These are phyloP conservation scores for Pachycephus smyrnensis DNA, from an alignment of 2,888 invertebrate genomes.

Conservation along the genomic window DNA sequence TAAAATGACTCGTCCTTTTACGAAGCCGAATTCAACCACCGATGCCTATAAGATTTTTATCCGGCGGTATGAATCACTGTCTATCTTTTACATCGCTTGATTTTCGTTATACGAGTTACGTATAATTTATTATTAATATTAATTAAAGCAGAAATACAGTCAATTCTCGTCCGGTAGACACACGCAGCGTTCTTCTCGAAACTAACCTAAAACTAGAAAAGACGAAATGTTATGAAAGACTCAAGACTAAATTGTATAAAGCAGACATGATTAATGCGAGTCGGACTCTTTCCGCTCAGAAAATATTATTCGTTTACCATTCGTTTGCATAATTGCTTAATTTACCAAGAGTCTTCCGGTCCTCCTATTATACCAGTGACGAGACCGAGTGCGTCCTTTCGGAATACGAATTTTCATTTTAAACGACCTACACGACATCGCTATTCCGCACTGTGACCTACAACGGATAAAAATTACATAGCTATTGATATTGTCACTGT, in stretches of 20 bases:
- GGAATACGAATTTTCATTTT: background rate
- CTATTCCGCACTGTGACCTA: background rate
- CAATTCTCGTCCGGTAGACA: background rate
- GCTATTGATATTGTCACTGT: background rate
- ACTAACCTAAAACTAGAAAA: background rate
- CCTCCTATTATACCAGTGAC: background rate
- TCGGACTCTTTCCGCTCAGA: background rate
- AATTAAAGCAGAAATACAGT: background rate
- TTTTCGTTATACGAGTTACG: background rate
- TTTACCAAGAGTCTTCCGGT: background rate
- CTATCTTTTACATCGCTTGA: background rate
- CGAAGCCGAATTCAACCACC: background rate
- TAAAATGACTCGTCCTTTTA: background rate
- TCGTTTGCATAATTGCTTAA: background rate
- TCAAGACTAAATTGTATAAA: background rate
- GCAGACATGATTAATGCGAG: background rate
- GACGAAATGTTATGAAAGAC: background rate
- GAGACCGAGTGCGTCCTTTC: background rate
- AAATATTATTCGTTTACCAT: conserved; percentile 1
- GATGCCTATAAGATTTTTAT: background rate
- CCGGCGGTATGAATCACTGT: background rate
- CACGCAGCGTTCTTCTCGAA: background rate
- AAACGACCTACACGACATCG: background rate
- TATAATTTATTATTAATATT: background rate
- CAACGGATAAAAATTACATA: background rate